A percentile compares a stretch with the other conserved stretches of the same genome.
Evolutionary conservation across 2,797 vertebrate species (phyloP).

Genomic region (Chaetophractus vellerosus): DNA sequence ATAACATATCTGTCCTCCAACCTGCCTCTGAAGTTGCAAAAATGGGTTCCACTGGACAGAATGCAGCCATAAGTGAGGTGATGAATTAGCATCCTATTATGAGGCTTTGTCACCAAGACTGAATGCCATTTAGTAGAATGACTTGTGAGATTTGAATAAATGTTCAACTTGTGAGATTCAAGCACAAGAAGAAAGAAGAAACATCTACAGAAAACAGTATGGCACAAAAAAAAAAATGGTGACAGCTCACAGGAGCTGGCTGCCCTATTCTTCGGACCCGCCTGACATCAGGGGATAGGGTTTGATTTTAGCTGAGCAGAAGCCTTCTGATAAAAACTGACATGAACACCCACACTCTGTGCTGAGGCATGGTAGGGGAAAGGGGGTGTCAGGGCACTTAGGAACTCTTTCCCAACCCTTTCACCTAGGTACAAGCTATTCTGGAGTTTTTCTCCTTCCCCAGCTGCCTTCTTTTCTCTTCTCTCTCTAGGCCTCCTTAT

Average conservation of each 20-base stretch:
- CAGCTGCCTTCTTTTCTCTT: too few relatives aligned
- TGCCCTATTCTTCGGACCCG: neutral
- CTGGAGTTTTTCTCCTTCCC: neutral
- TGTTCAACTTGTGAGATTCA: constrained; percentile 67
- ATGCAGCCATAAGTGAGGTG: neutral
- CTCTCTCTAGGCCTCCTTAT: neutral
- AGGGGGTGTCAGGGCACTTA: neutral
- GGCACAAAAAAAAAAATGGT: constrained; percentile 29
- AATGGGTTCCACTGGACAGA: neutral
- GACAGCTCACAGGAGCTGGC: neutral
- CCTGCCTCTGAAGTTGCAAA: neutral
- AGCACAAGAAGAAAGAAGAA: constrained; percentile 35
- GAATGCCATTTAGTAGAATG: constrained; percentile 74
- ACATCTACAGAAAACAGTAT: constrained; percentile 20
- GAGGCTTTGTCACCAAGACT: constrained; percentile 51
- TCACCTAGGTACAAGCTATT: neutral
- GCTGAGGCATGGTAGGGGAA: neutral
- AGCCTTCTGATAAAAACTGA: neutral
- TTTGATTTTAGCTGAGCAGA: neutral
- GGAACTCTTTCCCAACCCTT: neutral
- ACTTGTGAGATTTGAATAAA: constrained; percentile 74
- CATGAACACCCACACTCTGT: too few relatives aligned
- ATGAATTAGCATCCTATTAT: constrained; percentile 30
- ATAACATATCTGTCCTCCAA: neutral
- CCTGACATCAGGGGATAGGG: neutral